These are phyloP conservation scores for Seriola dumerili DNA, from an alignment of 2,113 vertebrate species.

Conservation along the genomic window DNA sequence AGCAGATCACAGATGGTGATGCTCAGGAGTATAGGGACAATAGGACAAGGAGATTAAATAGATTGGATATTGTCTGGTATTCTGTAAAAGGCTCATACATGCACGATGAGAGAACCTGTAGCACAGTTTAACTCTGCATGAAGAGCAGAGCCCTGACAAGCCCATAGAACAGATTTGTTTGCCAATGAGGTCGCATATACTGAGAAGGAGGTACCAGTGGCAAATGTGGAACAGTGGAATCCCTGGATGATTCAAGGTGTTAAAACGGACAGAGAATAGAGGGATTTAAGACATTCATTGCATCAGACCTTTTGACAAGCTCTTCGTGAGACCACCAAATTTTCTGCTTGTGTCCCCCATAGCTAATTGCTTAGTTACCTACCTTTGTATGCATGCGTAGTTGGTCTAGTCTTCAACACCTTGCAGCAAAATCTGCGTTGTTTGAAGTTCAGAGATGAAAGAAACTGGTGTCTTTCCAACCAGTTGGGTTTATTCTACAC, in stretches of 20 bases:
- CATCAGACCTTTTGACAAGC: not conserved
- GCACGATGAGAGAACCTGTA: not conserved
- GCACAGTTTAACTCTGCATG: not conserved
- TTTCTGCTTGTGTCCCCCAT: not conserved
- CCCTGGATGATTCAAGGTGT: not conserved
- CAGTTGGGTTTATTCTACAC: not conserved
- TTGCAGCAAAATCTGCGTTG: not conserved
- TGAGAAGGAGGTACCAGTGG: too few species aligned
- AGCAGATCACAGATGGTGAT: conserved; percentile 49
- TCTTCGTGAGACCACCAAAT: not conserved
- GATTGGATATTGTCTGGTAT: conserved; percentile 28
- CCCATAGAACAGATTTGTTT: not conserved
- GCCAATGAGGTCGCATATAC: not conserved
- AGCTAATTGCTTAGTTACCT: not conserved
- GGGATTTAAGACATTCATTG: not conserved
- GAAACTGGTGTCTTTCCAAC: not conserved
- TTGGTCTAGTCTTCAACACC: not conserved
- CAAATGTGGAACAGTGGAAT: not conserved
- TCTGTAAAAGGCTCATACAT: conserved; percentile 19
- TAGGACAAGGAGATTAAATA: conserved; percentile 20
- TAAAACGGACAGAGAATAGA: conserved; percentile 10
- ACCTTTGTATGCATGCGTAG: not conserved
- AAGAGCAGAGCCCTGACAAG: not conserved
- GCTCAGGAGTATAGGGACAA: conserved; percentile 22
- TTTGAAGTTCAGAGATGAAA: conserved; percentile 5